Conservation (phyloP, 2,888 invertebrate genomes). For the Sphaerophoria rueppellii region DNA sequence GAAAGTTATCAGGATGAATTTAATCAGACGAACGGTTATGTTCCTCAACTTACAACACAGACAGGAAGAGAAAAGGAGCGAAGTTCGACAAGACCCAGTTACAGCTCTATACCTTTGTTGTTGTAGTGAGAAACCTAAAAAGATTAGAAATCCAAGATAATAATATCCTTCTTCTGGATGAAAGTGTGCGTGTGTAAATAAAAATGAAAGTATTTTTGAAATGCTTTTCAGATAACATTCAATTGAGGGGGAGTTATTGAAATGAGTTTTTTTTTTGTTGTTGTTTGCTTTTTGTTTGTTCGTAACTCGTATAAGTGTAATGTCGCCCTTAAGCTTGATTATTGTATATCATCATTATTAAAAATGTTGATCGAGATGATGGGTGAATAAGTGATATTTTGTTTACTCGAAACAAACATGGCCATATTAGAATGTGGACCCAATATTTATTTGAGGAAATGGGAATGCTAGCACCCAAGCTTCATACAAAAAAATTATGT, state of each 20-base stretch:
- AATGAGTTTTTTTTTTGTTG: slow-evolving; percentile 11
- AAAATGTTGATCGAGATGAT: slow-evolving; percentile 26
- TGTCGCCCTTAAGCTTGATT: slow-evolving; percentile 7
- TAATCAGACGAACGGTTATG: slow-evolving; percentile 68
- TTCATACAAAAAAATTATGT: no score
- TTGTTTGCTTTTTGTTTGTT: not conserved
- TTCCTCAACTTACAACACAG: not conserved
- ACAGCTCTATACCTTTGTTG: not conserved
- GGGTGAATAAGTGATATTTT: not conserved
- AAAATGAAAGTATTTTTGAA: slow-evolving; percentile 63
- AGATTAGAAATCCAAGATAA: slow-evolving; percentile 45
- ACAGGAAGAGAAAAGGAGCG: not conserved
- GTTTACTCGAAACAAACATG: not conserved
- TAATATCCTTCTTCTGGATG: slow-evolving; percentile 10
- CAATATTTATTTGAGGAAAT: no score
- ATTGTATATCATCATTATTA: slow-evolving; percentile 14
- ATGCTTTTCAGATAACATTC: slow-evolving; percentile 63
- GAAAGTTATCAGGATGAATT: slow-evolving; percentile 69
- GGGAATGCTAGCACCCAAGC: no score
- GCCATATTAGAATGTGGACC: no score
- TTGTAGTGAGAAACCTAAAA: slow-evolving; percentile 28
- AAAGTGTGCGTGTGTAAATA: slow-evolving; percentile 38
- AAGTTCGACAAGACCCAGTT: slow-evolving; percentile 25
- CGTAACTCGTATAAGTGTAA: not conserved
- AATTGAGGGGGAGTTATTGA: slow-evolving; percentile 38